Percentiles rank a stretch among this genome's conserved stretches.
Evolutionary conservation across 2,113 vertebrate genomes (phyloP).

Genomic region (Felis chaus): DNA sequence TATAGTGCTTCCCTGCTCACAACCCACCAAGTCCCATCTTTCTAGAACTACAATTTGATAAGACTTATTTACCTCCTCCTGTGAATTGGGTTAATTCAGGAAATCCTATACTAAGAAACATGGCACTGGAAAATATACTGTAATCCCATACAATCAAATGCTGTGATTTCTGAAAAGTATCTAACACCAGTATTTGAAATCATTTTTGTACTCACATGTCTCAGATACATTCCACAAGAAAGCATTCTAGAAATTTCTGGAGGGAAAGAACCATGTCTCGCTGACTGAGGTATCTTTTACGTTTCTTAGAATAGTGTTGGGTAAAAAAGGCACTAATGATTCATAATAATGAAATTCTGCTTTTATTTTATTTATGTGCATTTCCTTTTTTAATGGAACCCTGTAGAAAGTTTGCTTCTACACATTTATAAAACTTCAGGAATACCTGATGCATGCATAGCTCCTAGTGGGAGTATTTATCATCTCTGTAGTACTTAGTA

Average conservation of each 20-base stretch:
- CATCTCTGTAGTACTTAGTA: background rate
- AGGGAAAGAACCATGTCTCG: background rate
- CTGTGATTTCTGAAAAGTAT: constrained; percentile 13
- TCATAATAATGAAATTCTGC: background rate
- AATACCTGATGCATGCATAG: background rate
- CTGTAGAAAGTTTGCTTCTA: background rate
- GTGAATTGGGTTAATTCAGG: background rate
- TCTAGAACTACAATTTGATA: background rate
- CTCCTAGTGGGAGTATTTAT: background rate
- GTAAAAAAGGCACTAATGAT: background rate
- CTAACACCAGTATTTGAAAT: background rate
- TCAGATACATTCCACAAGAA: background rate
- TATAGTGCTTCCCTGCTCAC: background rate
- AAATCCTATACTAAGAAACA: background rate
- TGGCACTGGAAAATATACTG: background rate
- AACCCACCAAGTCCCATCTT: background rate
- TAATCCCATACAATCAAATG: constrained; percentile 1
- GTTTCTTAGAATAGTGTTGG: background rate
- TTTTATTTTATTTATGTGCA: background rate
- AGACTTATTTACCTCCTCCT: background rate
- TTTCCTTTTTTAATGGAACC: background rate
- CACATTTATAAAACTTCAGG: background rate
- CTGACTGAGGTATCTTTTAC: background rate
- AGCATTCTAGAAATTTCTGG: background rate
- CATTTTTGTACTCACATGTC: background rate